A percentile compares a stretch with the other conserved stretches of the same genome.
Evolutionary conservation across 2,888 invertebrate genomes (phyloP).

Genomic region (Euzophera pinguis): DNA sequence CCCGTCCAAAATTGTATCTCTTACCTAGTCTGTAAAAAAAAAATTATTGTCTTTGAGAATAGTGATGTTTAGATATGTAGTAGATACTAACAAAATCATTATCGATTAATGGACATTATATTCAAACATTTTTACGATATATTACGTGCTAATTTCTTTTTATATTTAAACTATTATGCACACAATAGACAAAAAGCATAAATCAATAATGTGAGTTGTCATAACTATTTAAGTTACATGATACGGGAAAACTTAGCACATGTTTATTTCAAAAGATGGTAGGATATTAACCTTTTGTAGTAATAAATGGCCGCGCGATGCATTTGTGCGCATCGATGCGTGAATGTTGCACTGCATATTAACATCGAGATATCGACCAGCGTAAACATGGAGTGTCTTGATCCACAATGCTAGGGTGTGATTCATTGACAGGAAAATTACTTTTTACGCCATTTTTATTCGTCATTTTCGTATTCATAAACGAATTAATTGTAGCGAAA

Average conservation of each 20-base stretch:
- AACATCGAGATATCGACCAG: constrained; percentile 20
- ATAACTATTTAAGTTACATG: background rate
- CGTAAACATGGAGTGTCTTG: constrained; percentile 13
- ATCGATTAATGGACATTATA: background rate
- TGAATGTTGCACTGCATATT: constrained; percentile 25
- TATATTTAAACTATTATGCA: background rate
- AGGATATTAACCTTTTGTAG: constrained; percentile 27
- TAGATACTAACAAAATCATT: no score
- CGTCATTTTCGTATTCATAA: no score
- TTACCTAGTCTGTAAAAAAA: no score
- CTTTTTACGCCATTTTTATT: no score
- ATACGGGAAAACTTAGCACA: constrained; percentile 11
- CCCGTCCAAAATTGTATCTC: no score
- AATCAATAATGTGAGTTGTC: background rate
- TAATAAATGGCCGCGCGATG: constrained; percentile 18
- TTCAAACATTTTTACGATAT: no score
- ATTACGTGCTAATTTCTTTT: no score
- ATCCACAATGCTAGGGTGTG: constrained; percentile 1
- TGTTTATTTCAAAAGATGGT: constrained; percentile 19
- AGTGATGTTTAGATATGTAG: background rate
- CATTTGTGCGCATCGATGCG: constrained; percentile 22
- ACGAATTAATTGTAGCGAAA: no score
- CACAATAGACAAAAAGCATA: background rate
- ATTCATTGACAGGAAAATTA: constrained; percentile 4
- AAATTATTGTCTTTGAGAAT: background rate